phyloP scores from a whole-genome alignment of 2,888 invertebrate species.

The Melieria crassipennis region DNA sequence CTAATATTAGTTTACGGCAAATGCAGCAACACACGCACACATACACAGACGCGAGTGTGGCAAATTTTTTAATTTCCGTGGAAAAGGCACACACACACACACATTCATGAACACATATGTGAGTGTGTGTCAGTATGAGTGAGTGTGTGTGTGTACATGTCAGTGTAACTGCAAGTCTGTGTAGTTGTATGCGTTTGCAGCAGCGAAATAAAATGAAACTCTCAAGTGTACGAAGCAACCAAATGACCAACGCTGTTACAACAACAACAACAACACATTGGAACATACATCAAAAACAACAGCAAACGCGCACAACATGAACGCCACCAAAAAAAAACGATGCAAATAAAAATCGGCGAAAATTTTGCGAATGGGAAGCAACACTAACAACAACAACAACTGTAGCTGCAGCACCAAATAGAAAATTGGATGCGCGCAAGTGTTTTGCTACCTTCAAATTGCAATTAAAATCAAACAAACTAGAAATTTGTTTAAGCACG shows the following conservation, averaged over 20 bases:
- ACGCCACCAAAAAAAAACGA: too few species aligned
- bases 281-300: neutral
- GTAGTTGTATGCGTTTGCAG: constrained; percentile 35
- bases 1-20: constrained; percentile 27
- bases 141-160: neutral
- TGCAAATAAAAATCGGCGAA: neutral
- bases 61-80: neutral
- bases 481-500: constrained; percentile 41
- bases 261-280: neutral
- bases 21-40: constrained; percentile 17
- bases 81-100: neutral
- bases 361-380: constrained; percentile 3
- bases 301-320: neutral
- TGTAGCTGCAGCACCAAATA: neutral
- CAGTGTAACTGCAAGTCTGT: neutral
- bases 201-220: constrained; percentile 44
- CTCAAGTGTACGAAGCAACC: constrained; percentile 37
- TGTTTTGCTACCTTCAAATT: constrained; percentile 41
- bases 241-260: constrained; percentile 30
- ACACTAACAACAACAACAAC: constrained; percentile 15
- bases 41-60: neutral
- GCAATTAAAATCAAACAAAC: constrained; percentile 44
- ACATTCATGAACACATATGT: neutral
- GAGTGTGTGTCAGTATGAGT: too few species aligned
- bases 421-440: constrained; percentile 25